Base-by-base conservation (phyloP, 1,140 invertebrate genomes). In the Reticulitermes speratus region DNA sequence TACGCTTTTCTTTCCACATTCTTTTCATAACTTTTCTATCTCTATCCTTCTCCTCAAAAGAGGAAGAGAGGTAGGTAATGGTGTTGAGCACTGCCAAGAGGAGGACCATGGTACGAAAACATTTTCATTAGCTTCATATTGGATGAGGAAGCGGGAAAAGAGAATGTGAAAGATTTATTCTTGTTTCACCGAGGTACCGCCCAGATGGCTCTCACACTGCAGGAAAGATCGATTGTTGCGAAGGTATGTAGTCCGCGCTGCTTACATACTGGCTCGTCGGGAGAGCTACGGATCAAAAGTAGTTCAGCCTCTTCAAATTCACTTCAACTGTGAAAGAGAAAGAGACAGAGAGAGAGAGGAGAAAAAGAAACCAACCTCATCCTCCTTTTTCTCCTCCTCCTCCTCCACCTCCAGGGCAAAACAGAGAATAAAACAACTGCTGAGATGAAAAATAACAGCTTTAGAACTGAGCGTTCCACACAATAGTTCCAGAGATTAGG, bases 101-200 rank as follows among this genome's bases (percentile, higher is more conserved):
- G 55, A 59, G 25, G 65, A 25, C 25, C 2, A 11, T 75, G 65
- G 65, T 75, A 75, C 25, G 59, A 75, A 75, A 75, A 75, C 25
- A 75, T 30, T 75, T 75, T 75, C 65, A 75, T 75, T 75, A 75
- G 65, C 65, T 25, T 75, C 65, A 75, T 30, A 75, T 30, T 75
- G 65, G n/a, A 75, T 8, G 8, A 75, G 21, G 19, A n/a, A 19
- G 25, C 19, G 21, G 25, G 59, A 19, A 19, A 23, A 19, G 25
- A 30, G 65, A 75, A 11, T 75, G 8, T 75, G 25, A 7, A 16
- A 75, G 65, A 30, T 75, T 30, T 75, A 25, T 30, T 75, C 65
- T 75, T 75, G 5, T 25, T 75, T 75, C 65, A 75, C 65, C 65
- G n/a, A 75, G 65, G 6, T 75, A 30, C 65, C 7, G 16, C 9